Evolutionary conservation across 2,888 invertebrate species (phyloP).

Genomic region (Drosophila acutilabella): DNA sequence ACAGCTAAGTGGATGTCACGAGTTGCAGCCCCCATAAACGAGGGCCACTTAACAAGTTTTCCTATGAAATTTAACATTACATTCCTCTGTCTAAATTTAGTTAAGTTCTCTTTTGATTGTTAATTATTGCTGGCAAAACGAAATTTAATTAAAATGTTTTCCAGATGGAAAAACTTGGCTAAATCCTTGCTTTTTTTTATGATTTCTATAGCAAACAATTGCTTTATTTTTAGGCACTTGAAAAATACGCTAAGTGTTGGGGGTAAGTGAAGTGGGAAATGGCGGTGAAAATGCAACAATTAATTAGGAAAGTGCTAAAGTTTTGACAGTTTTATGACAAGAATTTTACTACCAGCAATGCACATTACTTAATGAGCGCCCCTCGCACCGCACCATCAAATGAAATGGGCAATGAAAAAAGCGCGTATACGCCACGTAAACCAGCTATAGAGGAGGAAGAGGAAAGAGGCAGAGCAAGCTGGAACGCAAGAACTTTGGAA

Average conservation of each 20-base stretch:
- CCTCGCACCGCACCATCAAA: constrained; percentile 34
- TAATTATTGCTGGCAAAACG: neutral
- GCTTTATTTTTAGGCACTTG: constrained; percentile 26
- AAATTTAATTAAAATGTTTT: constrained; percentile 10
- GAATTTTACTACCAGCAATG: constrained; percentile 33
- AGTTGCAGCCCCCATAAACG: constrained; percentile 26
- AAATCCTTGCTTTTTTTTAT: constrained; percentile 1
- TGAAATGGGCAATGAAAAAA: constrained; percentile 60
- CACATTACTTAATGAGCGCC: constrained; percentile 37
- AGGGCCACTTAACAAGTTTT: constrained; percentile 28
- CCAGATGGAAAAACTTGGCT: constrained; percentile 6
- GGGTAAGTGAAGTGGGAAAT: neutral
- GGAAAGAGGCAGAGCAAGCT: too few relatives aligned
- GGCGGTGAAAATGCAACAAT: constrained; percentile 22
- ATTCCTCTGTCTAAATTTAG: constrained; percentile 1
- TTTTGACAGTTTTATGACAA: constrained; percentile 50
- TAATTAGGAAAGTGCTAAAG: constrained; percentile 53
- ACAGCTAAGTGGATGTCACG: constrained; percentile 34
- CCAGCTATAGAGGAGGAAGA: constrained; percentile 9
- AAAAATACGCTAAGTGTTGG: constrained; percentile 5
- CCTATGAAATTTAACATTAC: neutral
- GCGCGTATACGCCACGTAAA: constrained; percentile 56
- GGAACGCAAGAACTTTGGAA: constrained; percentile 30
- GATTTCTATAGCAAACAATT: constrained; percentile 1
- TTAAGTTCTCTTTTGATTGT: neutral